Base-by-base conservation (phyloP, 2,797 vertebrate genomes). In the Tympanoctomys barrerae region DNA sequence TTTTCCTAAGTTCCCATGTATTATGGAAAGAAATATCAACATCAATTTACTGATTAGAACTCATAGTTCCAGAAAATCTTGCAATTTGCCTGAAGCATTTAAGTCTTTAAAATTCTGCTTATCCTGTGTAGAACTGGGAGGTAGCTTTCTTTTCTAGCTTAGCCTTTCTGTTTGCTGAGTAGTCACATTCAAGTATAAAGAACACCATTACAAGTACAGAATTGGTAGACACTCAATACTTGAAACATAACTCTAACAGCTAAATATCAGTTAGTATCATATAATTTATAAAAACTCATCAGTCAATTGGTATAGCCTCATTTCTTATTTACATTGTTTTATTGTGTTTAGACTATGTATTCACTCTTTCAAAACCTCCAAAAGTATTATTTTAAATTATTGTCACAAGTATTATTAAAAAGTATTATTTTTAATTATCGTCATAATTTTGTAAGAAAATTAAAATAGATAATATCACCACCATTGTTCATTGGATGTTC, bases 1-100 rank as follows among this genome's bases (percentile, higher is more conserved):
- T 70, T 80, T 91, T 85, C 57, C 75, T 93, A 46, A 86, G 21
- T 71, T 87, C 7, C 46, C 92, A 88, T 3, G 24, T 77, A 80
- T 94, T 4, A 82, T 71, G 21, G 8, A 66, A 62, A 86, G 39
- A 90, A 79, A 28, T 46, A 59, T 0, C 3, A 89, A 49, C 7
- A 57, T n/a, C 33, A 88, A n/a, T 61, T 90, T 62, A 90, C 57
- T 90, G 42, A 89, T 92, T 85, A 95, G 12, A 7, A 81, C 73
- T 96, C 59, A 91, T 64, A 89, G n/a, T 24, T 31, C 61, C 18
- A 68, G 22, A 36, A 78, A 64, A 73, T n/a, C n/a, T 73, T 84
- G 3, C 7, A 42, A 46, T n/a, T 2, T 39, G 10, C 8, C 16
- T 42, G 80, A 84, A 52, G 46, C 2, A 59, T 9, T 28, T 31